Conservation (phyloP, 2,888 invertebrate species). For the Alloplasta piceator region DNA sequence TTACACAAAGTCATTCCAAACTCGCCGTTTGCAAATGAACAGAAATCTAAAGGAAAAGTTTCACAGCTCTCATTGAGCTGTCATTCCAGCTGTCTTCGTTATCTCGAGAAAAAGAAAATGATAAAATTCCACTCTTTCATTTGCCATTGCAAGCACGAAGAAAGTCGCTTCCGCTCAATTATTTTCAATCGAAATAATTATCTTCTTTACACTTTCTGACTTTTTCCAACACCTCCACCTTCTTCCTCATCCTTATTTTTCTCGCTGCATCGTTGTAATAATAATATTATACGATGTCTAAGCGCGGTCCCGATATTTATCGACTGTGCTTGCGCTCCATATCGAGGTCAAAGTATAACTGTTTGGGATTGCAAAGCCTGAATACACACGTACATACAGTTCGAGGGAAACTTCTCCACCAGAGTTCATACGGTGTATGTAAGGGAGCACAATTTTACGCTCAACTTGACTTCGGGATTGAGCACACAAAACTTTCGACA, state of each 20-base stretch:
- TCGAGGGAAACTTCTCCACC: constrained; percentile 41
- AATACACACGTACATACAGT: constrained; percentile 42
- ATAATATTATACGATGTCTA: constrained; percentile 47
- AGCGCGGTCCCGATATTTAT: constrained; percentile 47
- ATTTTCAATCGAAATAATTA: constrained; percentile 41
- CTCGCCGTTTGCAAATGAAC: constrained; percentile 15
- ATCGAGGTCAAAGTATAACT: constrained; percentile 61
- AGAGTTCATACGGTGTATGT: constrained; percentile 36
- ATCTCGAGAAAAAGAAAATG: constrained; percentile 15
- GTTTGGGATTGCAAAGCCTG: constrained; percentile 46
- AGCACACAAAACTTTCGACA: constrained; percentile 56
- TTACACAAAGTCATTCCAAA: constrained; percentile 58
- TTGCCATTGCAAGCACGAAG: constrained; percentile 27
- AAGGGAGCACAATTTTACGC: constrained; percentile 63
- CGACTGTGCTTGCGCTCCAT: constrained; percentile 34
- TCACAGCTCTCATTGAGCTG: constrained; percentile 11
- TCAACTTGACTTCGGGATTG: constrained; percentile 54
- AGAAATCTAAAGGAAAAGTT: constrained; percentile 48
- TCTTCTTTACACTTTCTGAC: background rate
- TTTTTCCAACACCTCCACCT: background rate
- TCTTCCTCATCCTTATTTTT: background rate
- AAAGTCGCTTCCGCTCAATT: constrained; percentile 8
- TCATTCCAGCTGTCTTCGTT: constrained; percentile 38
- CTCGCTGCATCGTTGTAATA: constrained; percentile 21
- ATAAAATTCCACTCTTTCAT: constrained; percentile 26